Conservation (phyloP, 2,113 vertebrate genomes). For the Lophochroa leadbeateri region DNA sequence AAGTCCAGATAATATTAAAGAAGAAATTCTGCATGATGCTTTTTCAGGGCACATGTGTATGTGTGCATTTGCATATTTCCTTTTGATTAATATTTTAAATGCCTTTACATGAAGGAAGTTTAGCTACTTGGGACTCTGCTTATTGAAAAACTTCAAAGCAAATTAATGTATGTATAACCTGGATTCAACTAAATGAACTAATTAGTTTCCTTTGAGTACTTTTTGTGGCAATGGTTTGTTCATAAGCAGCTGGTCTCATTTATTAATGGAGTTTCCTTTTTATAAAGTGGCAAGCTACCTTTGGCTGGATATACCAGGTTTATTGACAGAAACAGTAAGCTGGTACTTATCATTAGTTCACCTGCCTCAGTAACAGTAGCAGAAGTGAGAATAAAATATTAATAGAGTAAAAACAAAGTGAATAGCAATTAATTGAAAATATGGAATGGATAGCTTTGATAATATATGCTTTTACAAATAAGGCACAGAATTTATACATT, state of each 20-base stretch:
- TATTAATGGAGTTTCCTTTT: not conserved
- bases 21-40: not conserved
- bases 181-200: not conserved
- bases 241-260: not conserved
- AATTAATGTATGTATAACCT: not conserved
- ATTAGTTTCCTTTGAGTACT: not conserved
- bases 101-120: not conserved
- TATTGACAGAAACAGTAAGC: not conserved
- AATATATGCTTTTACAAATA: not conserved
- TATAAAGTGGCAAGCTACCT: not conserved
- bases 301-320: not conserved
- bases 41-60: not conserved
- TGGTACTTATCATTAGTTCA: not conserved
- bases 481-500: not conserved
- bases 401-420: not conserved
- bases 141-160: not conserved
- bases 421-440: not conserved
- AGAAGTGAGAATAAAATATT: not conserved
- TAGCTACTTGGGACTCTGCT: not conserved
- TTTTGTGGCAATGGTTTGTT: not conserved
- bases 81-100: not conserved
- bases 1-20: not conserved
- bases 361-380: not conserved
- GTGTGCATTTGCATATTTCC: not conserved
- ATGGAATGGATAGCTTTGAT: not conserved